Evolutionary conservation across 2,888 invertebrate species (phyloP), one percentile per base, ranked within the genome.

Genomic region (Isoperla grammatica): DNA sequence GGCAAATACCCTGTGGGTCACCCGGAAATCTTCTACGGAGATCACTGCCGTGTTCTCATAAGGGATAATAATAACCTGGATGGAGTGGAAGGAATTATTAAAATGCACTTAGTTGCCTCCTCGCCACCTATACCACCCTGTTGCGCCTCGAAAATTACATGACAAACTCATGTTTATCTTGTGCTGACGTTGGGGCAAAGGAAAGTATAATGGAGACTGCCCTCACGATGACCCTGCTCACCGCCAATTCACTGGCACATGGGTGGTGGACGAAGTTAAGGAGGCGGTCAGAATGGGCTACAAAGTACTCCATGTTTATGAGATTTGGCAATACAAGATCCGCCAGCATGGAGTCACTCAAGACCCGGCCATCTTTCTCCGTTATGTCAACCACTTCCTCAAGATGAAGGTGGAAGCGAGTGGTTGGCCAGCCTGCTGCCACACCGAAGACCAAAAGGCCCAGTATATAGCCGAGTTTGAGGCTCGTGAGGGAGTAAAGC

Each of bases 301-400:
- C 12, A 48, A 12, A n/a, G n/a, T n/a, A 4, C 3, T 22, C 8
- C 29, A 29, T 29, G 29, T 29, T 29, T 67, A 2, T 22, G 56
- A 15, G 68, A 66, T 11, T 64, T 66, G 20, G 69, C 67, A 45
- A 72, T 73, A 8, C 65, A n/a, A 29, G 66, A 69, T 59, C 73
- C 71, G 64, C 69, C 71, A 11, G 66, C 70, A n/a, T n/a, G 68
- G 1, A 74, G 72, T 0, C 70, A 74, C 73, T n/a, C 62, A 71
- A 69, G 29, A 29, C 29, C 29, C 29, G 5, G 29, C 29, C 29
- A 4, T 29, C 29, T 29, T 29, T 29, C 29, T 29, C 29, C 5
- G 29, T 8, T 29, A 29, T 29, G n/a, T 29, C 29, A 29, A 29
- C n/a, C 29, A 29, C 29, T 29, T 29, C 8, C 29, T 29, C 5